A percentile compares a stretch with the other conserved stretches of the same genome.
These are phyloP conservation scores for Pseudopipra pipra DNA, from an alignment of 2,113 vertebrate genomes.

Conservation along the genomic window DNA sequence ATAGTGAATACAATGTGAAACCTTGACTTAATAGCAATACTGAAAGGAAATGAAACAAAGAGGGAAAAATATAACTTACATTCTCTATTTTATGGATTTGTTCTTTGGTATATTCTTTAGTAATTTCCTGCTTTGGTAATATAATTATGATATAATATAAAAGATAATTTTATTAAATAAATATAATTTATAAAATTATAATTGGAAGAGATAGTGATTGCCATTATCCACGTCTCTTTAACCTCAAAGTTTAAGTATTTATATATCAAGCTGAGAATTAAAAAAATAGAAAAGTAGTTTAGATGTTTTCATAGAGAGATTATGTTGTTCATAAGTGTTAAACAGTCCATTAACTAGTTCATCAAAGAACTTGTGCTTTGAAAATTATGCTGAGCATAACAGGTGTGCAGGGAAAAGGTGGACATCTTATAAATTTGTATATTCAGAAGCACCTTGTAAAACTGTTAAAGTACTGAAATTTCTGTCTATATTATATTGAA, in stretches of 20 bases:
- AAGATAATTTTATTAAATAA: background rate
- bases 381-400: background rate
- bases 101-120: background rate
- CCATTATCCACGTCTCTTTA: background rate
- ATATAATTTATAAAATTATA: background rate
- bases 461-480: background rate
- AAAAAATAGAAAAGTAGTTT: background rate
- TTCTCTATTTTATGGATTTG: background rate
- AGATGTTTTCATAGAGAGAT: background rate
- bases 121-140: background rate
- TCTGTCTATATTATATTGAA: background rate
- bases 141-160: background rate
- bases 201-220: background rate
- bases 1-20: background rate
- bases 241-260: background rate
- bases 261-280: background rate
- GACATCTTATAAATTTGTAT: background rate
- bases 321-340: background rate
- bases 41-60: background rate
- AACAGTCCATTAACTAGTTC: background rate
- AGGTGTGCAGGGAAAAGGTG: background rate
- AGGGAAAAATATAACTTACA: background rate
- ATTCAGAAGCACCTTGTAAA: background rate
- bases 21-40: background rate
- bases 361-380: background rate